Evolutionary conservation across 2,797 vertebrate species (phyloP).

Genomic region (Pristis pectinata): DNA sequence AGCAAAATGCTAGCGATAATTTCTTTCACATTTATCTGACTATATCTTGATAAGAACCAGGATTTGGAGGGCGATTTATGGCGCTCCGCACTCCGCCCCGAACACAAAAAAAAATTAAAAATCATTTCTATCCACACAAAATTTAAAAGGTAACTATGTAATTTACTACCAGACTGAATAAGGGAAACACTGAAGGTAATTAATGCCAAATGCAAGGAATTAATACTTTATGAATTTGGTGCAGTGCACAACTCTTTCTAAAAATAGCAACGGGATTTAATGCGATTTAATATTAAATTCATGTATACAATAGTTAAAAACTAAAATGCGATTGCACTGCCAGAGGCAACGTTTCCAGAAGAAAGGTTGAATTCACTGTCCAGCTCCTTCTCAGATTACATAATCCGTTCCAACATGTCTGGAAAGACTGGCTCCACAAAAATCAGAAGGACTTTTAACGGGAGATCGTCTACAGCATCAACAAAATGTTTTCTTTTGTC

Average conservation of each 20-base stretch:
- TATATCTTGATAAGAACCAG: neutral
- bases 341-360: conserved; percentile 56
- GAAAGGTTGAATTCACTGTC: conserved; percentile 52
- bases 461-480: neutral
- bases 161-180: neutral
- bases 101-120: neutral
- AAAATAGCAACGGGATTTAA: neutral
- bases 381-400: conserved; percentile 64
- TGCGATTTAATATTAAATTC: conserved; percentile 28
- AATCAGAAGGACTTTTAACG: conserved; percentile 63
- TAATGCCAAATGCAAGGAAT: neutral
- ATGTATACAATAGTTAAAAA: neutral
- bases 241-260: neutral
- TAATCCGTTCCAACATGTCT: conserved; percentile 61
- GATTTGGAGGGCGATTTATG: neutral
- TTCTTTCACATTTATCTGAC: conserved; percentile 3
- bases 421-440: conserved; percentile 60
- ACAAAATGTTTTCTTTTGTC: neutral
- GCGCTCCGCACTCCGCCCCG: neutral
- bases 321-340: conserved; percentile 44
- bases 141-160: neutral
- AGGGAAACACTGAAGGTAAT: neutral
- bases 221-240: neutral
- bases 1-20: neutral
- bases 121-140: no score